These are phyloP conservation scores for Stegana nigrithorax DNA, from an alignment of 2,888 invertebrate species.

Conservation along the genomic window DNA sequence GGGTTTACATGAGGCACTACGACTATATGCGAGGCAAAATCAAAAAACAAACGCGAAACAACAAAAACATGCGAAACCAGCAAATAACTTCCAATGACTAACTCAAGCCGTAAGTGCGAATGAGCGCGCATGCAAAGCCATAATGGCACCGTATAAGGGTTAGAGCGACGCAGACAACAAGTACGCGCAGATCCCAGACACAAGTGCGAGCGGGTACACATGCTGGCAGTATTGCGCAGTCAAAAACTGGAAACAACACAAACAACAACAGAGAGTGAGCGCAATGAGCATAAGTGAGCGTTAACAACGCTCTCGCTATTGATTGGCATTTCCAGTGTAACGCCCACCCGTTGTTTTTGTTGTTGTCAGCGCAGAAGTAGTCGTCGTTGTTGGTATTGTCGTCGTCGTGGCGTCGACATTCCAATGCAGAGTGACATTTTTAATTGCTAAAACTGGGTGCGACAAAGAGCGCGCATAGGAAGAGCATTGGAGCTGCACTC, in stretches of 20 bases:
- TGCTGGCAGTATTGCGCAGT: background rate
- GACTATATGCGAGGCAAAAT: too few species aligned
- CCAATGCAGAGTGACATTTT: slow-evolving; percentile 63
- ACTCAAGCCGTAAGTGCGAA: too few species aligned
- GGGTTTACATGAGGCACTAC: too few species aligned
- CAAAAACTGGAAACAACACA: too few species aligned
- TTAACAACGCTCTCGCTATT: slow-evolving; percentile 48
- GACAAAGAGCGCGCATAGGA: slow-evolving; percentile 30
- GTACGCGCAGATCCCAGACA: slow-evolving; percentile 22
- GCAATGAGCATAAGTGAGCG: slow-evolving; percentile 51
- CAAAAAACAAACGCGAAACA: too few species aligned
- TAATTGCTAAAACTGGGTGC: slow-evolving; percentile 42
- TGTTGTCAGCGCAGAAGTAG: background rate
- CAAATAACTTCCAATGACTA: slow-evolving; percentile 48
- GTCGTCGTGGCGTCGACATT: slow-evolving; percentile 32
- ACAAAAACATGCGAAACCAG: too few species aligned
- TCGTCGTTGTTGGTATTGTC: background rate
- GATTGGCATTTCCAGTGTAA: slow-evolving; percentile 60
- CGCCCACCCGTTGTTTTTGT: slow-evolving; percentile 50
- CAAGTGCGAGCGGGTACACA: slow-evolving; percentile 34
- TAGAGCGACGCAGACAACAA: too few species aligned
- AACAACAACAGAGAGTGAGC: slow-evolving; percentile 10
- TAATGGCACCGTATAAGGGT: too few species aligned
- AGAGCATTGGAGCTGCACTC: slow-evolving; percentile 10
- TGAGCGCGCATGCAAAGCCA: too few species aligned